Evolutionary conservation across 2,113 vertebrate species (phyloP).

Genomic region (Phoenicopterus ruber): DNA sequence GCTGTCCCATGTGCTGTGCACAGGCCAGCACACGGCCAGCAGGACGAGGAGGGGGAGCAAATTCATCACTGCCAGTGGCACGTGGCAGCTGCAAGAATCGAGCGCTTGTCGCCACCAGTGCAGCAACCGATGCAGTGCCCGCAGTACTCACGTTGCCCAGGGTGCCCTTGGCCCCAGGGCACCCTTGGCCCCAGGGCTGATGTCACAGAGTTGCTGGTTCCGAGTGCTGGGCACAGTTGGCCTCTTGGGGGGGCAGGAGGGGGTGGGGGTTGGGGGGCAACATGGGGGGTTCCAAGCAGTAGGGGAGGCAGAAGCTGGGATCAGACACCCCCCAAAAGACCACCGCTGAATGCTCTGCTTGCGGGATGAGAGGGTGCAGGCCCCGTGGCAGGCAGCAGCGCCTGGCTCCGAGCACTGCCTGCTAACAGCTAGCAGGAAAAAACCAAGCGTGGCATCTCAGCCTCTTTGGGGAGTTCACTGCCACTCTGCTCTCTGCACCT

Average conservation of each 20-base stretch:
- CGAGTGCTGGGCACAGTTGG: neutral
- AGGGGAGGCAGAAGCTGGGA: neutral
- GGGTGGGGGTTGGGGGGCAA: no score
- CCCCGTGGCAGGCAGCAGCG: neutral
- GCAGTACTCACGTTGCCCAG: rapidly evolving
- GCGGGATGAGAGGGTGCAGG: neutral
- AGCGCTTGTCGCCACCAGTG: neutral
- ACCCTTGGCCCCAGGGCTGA: neutral
- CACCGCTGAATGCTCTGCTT: neutral
- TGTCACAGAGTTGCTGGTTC: neutral
- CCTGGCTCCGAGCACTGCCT: rapidly evolving
- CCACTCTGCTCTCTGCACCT: neutral
- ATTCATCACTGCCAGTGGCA: neutral
- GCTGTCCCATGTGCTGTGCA: neutral
- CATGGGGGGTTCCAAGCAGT: neutral
- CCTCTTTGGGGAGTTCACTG: neutral
- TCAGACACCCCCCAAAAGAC: neutral
- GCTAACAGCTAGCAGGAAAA: neutral
- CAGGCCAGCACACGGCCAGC: neutral
- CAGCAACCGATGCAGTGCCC: rapidly evolving
- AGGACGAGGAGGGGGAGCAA: neutral
- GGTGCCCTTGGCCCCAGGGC: no score
- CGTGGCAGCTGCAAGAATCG: neutral
- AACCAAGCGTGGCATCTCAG: rapidly evolving
- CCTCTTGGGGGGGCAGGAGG: neutral